Evolutionary conservation across 1,140 invertebrate species (phyloP), one percentile per base, ranked within the genome.

Genomic region (Aphelenchoides besseyi): DNA sequence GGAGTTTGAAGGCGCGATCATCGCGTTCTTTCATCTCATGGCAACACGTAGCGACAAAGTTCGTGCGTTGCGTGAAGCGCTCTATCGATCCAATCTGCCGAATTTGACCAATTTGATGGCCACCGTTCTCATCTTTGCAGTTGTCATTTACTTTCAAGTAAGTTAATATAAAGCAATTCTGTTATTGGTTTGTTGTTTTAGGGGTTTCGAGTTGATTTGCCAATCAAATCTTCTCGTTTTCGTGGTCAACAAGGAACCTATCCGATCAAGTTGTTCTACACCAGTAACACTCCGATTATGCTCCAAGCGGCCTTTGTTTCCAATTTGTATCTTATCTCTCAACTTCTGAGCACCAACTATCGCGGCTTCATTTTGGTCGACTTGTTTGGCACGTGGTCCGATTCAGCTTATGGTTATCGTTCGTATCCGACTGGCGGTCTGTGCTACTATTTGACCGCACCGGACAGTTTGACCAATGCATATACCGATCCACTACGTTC

Each of bases 241-340:
- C 90, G 97, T 84, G 97, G 97, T 57, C 96, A 99, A 86, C 96
- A 98, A 87, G 97, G 94, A 79, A 97, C 93, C 72, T 99, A 99
- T 85, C 97, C 97, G 3, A 99, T 99, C 87, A 99, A 99, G 87
- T 87, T 99, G 2, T 99, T 99, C 88, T 99, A 99, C 88, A 99
- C 97, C 8, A 97, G 94, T 33, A 99, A 99, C 87, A 99, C 99
- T 85, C 97, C 97, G 28, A 99, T 99, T 84, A 99, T 99, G 83
- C 88, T 99, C 5, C 97, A 99, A 86, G 97, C 94, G 66, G 97
- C 97, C 0, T 88, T 99, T 12, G 97, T 99, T 16, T 98, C 96
- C 37, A 99, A 99, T 87, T 89, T 99, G 68, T 99, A 99, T 84
- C 94, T 99, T 64, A 98, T 99, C 75, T 98, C 97, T 59, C 92